Evolutionary conservation across 64 coral and sea anemone genomes (phyloP), one percentile per base, ranked within the genome.

Genomic region (Stylophora pistillata): DNA sequence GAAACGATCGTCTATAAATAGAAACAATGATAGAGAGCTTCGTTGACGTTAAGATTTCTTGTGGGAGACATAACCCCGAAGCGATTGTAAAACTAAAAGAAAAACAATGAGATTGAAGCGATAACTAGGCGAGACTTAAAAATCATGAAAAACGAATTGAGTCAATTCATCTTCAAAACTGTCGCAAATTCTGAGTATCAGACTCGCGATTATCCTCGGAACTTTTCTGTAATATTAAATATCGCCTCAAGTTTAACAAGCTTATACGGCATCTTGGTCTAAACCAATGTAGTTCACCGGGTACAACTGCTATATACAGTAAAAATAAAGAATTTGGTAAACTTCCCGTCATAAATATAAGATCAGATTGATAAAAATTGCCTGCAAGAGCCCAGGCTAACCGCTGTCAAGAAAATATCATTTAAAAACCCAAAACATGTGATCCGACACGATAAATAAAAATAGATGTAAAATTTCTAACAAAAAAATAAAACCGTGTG

Each of bases 11-110:
- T 53, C 53, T 78, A 56, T 78, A 55, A 55, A 78, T 78, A 78
- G 75, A 29, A 78, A 56, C 47, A 53, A 27, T 25, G 23, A 25
- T 68, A 55, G 56, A 78, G 13, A 15, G 23, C n/a, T 20, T 13
- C 34, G 30, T 15, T 37, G 16, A 10, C 10, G 20, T n/a, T n/a
- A 0, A 10, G 64, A 10, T 37, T 41, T 53, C 18, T 41, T 76
- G 26, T 78, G 47, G 32, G 26, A 84, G 47, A 14, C 7, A 84
- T 53, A 5, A 6, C 15, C 73, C 53, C 53, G 20, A 21, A 76
- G 33, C 73, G 37, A n/a, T 70, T 84, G 32, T 53, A 60, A 64
- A n/a, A 12, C n/a, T 69, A 84, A 84, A 53, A 84, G 37, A 54
- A 37, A 70, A 84, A n/a, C 32, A 23, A 69, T 1, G 30, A n/a